Evolutionary conservation across 53 echinoderm and acorn worm genomes (phyloP).

Genomic region (Holothuria scabra): DNA sequence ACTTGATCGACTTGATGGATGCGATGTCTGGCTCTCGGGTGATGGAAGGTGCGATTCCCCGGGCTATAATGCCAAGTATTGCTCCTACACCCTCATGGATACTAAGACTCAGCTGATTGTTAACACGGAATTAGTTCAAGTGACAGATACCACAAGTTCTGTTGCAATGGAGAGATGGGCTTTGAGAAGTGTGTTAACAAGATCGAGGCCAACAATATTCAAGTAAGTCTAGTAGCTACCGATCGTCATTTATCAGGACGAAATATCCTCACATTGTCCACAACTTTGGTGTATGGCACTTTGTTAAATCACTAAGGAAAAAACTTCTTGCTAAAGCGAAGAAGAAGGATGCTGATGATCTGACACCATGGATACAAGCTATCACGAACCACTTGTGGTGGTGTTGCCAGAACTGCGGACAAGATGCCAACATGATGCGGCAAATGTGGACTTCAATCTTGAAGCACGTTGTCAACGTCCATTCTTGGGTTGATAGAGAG

Average conservation of each 20-base stretch:
- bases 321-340: slow-evolving; percentile 36
- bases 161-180: no score
- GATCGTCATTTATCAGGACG: no score
- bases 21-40: no score
- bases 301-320: slow-evolving; percentile 36
- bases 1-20: no score
- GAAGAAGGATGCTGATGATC: slow-evolving; percentile 31
- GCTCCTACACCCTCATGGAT: slow-evolving; percentile 55
- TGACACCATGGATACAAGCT: slow-evolving; percentile 38
- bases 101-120: slow-evolving; percentile 7
- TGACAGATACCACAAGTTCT: no score
- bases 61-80: no score
- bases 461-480: no score
- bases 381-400: slow-evolving; percentile 59
- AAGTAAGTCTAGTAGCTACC: no score
- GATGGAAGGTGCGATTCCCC: no score
- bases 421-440: slow-evolving; percentile 4
- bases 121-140: slow-evolving; percentile 1
- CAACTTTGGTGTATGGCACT: slow-evolving; percentile 20
- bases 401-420: slow-evolving; percentile 23
- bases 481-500: no score
- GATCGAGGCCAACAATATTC: not conserved
- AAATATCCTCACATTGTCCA: slow-evolving; percentile 21
- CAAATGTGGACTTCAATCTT: no score
- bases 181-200: slow-evolving; percentile 15